Conservation (phyloP, 2,113 vertebrate species). For the Notiomystis cincta region DNA sequence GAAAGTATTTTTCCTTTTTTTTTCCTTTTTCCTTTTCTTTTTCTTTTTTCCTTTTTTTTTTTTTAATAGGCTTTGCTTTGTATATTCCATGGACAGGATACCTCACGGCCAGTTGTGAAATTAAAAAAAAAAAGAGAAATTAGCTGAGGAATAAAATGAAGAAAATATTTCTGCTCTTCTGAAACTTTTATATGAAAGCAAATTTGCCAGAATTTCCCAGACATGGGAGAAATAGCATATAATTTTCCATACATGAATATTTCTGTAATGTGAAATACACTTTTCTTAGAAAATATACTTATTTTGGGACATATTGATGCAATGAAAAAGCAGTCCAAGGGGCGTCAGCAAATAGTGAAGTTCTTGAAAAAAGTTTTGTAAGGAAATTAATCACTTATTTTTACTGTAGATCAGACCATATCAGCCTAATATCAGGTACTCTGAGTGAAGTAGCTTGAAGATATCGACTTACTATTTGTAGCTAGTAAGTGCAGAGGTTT, state of each 20-base stretch:
- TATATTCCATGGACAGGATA: neutral
- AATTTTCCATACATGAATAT: neutral
- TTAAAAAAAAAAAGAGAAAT: neutral
- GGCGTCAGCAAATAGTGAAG: neutral
- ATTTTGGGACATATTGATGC: neutral
- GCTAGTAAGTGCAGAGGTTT: neutral
- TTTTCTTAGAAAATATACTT: neutral
- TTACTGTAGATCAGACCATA: neutral
- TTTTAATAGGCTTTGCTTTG: neutral
- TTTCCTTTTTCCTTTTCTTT: neutral
- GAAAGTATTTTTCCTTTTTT: neutral
- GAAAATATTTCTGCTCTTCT: neutral
- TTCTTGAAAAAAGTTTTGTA: neutral
- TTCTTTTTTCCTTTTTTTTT: neutral
- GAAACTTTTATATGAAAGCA: neutral
- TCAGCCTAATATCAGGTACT: neutral
- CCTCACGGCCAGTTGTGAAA: neutral
- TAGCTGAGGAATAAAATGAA: neutral
- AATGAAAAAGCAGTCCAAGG: neutral
- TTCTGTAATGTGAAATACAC: neutral
- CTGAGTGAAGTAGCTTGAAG: neutral
- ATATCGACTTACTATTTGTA: neutral
- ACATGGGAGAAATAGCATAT: neutral
- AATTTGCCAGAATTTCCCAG: neutral
- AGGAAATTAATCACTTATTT: neutral